A percentile compares a stretch with the other conserved stretches of the same genome.
Conservation (phyloP, 2,113 vertebrate genomes). For the Hiodon tergisus region DNA sequence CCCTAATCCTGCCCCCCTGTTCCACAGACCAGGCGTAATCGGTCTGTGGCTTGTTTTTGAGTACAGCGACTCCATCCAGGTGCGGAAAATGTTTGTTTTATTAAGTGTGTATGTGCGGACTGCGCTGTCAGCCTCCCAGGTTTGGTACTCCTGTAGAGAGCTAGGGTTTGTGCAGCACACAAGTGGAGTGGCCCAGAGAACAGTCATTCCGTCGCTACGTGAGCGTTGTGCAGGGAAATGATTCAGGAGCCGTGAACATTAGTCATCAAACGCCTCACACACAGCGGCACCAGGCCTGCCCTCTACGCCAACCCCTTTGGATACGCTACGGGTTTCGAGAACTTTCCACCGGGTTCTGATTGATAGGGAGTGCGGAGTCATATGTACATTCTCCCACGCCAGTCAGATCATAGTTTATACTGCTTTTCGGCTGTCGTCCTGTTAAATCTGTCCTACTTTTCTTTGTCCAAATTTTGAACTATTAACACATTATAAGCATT, state of each 20-base stretch:
- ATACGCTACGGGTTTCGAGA: no score
- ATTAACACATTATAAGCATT: no score
- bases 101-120: conserved; percentile 13
- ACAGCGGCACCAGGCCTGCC: conserved; percentile 22
- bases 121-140: conserved; percentile 12
- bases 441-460: no score
- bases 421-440: no score
- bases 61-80: not conserved
- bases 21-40: not conserved
- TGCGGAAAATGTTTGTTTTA: not conserved
- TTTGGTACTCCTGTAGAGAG: conserved; percentile 38
- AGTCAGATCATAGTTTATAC: no score
- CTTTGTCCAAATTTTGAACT: no score
- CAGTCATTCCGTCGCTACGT: conserved; percentile 49
- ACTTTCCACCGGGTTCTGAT: no score
- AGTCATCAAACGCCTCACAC: conserved; percentile 53
- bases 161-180: conserved; percentile 53
- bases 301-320: not conserved
- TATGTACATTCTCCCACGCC: no score
- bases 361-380: no score
- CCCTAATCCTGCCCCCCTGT: not conserved
- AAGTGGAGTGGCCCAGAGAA: conserved; percentile 52
- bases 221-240: conserved; percentile 47
- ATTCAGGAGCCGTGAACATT: conserved; percentile 39
- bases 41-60: not conserved